Evolutionary conservation across 2,113 vertebrate genomes (phyloP), one percentile per base, ranked within the genome.

Genomic region (Myotis davidii): DNA sequence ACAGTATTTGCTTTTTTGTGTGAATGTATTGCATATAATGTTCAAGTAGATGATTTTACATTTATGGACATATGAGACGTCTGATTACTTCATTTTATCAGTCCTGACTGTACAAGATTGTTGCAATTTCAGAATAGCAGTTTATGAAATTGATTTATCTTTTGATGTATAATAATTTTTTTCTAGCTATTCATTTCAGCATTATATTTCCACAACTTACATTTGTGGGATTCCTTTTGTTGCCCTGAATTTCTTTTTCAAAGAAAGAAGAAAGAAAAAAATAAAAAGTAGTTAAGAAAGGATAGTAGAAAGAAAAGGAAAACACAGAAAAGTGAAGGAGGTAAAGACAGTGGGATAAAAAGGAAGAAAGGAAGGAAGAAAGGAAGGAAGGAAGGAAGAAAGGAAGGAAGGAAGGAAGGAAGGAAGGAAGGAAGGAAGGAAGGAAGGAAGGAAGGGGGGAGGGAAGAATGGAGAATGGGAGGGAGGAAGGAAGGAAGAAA

Each of bases 1-100:
- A 52, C 90, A 97, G 97, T 97, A 97, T 97, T 96, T 93, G 97
- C 95, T 25, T 97, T 92, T 96, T 92, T 84, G 96, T 97, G 90
- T 94, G 93, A 92, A 90, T 94, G 93, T 86, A 92, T 97, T 97
- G 97, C 97, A 2, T 92, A 97, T 90, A 54, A 94, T 88, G 97
- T 97, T 97, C 97, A 79, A 88, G 92, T 92, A 86, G 97, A 93
- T 93, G 73, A 74, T 94, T 96, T 98, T 97, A 87, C 97, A 94
- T 97, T 96, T 82, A 96, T 97, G 96, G 95, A n/a, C 88, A 96
- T 97, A 95, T 56, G 87, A 97, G 96, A 93, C 39, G 97, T 97
- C 95, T 97, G 91, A 88, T 23, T 52, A 93, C 85, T 96, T 82
- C 48, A 59, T 54, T 93, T 95, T 84, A 95, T 98, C 96, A 76